phyloP scores from a whole-genome alignment of 2,113 vertebrate genomes.

The Thryonomys swinderianus region DNA sequence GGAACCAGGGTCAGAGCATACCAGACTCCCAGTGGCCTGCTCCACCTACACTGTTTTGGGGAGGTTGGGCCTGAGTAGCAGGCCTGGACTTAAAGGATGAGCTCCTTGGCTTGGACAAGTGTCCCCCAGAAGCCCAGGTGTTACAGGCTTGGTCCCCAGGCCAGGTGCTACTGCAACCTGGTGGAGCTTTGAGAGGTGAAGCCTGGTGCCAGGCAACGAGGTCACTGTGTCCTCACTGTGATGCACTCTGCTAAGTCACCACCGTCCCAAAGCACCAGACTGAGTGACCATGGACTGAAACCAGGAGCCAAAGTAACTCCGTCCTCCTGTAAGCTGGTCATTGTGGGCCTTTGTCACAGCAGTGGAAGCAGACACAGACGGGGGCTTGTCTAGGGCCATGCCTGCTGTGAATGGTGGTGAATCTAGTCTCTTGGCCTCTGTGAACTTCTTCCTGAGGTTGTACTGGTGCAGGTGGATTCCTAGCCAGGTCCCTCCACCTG shows the following conservation, averaged over 20 bases:
- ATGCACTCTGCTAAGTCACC: not conserved
- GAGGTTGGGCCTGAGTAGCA: not conserved
- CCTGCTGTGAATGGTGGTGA: not conserved
- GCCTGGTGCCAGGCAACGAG: not conserved
- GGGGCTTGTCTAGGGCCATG: not conserved
- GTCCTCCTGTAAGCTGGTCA: not conserved
- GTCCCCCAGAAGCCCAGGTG: no score
- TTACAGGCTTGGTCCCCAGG: not conserved
- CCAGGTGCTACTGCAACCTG: not conserved
- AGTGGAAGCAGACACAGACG: not conserved
- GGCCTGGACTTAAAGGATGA: not conserved
- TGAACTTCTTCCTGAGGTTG: not conserved
- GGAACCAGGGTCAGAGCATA: not conserved
- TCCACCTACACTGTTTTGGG: not conserved
- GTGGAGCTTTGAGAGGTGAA: not conserved
- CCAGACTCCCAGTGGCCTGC: accelerated
- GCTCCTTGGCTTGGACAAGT: not conserved
- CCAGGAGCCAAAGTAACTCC: not conserved
- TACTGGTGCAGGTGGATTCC: not conserved
- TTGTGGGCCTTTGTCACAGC: not conserved
- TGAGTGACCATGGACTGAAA: not conserved
- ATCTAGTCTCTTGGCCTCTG: not conserved
- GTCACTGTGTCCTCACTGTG: not conserved
- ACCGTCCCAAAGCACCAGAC: not conserved
- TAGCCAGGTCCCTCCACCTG: not conserved